These are phyloP conservation scores for Rhopalosiphum nymphaeae DNA, from an alignment of 2,888 invertebrate species.

Conservation along the genomic window DNA sequence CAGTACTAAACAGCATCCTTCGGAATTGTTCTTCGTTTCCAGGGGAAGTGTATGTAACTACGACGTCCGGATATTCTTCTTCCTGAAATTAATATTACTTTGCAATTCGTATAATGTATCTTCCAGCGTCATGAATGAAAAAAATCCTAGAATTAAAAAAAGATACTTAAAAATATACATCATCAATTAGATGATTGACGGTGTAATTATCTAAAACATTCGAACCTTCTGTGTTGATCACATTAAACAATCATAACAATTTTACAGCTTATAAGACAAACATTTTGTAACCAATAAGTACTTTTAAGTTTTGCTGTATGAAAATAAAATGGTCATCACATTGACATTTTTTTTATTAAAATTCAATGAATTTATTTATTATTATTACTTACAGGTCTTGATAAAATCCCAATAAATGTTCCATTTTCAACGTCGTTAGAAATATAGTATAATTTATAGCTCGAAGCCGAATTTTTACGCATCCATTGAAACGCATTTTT, in stretches of 20 bases:
- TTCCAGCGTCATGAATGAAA: constrained; percentile 35
- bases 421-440: constrained; percentile 51
- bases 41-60: constrained; percentile 54
- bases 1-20: constrained; percentile 2
- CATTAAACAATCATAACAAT: background rate
- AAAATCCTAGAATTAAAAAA: constrained; percentile 57
- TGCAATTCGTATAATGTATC: constrained; percentile 51
- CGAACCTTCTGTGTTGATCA: constrained; percentile 8
- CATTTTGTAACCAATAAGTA: background rate
- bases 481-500: constrained; percentile 56
- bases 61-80: constrained; percentile 47
- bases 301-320: background rate
- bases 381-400: constrained; percentile 39
- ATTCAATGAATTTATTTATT: background rate
- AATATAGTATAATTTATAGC: constrained; percentile 34
- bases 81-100: constrained; percentile 62
- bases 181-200: background rate
- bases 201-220: background rate
- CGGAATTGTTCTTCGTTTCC: constrained; percentile 58
- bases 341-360: background rate
- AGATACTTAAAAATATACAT: constrained; percentile 10
- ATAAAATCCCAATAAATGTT: constrained; percentile 53
- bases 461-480: constrained; percentile 15
- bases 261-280: background rate
- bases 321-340: constrained; percentile 3